These are phyloP conservation scores for Anolis carolinensis DNA, from an alignment of 2,113 vertebrate species.

Conservation along the genomic window DNA sequence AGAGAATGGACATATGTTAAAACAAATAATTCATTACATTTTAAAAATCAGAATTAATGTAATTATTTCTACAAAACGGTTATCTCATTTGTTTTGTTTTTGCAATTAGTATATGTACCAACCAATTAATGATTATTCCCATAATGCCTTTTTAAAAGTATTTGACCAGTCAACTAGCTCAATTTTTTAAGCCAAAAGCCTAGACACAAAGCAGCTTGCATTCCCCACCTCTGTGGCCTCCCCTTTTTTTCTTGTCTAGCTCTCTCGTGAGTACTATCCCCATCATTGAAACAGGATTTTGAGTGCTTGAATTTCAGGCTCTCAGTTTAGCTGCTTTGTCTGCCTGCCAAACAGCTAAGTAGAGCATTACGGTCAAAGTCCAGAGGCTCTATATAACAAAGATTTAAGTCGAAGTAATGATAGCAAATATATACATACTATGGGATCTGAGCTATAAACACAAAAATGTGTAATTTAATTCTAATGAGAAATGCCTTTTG, in stretches of 20 bases:
- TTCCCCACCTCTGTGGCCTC: background rate
- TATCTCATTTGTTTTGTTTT: background rate
- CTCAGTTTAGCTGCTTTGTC: background rate
- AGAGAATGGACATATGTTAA: background rate
- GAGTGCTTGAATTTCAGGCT: conserved; percentile 18
- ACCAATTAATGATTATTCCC: background rate
- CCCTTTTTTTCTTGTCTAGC: background rate
- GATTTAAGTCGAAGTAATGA: background rate
- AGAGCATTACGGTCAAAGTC: conserved; percentile 20
- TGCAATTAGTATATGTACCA: background rate
- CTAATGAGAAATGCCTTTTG: background rate
- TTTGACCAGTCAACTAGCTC: background rate
- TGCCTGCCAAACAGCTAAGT: conserved; percentile 20
- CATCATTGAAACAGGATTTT: background rate
- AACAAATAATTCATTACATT: background rate
- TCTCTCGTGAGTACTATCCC: background rate
- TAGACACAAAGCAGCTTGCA: background rate
- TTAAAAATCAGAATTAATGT: background rate
- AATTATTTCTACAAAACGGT: background rate
- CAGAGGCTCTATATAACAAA: background rate
- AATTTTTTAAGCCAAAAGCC: background rate
- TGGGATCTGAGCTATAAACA: accelerated
- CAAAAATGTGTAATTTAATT: background rate
- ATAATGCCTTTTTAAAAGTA: background rate
- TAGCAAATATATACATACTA: background rate